Evolutionary conservation across 30 jellyfish, hydroid and myxozoan species (phyloP).

Genomic region (Clytia hemisphaerica): DNA sequence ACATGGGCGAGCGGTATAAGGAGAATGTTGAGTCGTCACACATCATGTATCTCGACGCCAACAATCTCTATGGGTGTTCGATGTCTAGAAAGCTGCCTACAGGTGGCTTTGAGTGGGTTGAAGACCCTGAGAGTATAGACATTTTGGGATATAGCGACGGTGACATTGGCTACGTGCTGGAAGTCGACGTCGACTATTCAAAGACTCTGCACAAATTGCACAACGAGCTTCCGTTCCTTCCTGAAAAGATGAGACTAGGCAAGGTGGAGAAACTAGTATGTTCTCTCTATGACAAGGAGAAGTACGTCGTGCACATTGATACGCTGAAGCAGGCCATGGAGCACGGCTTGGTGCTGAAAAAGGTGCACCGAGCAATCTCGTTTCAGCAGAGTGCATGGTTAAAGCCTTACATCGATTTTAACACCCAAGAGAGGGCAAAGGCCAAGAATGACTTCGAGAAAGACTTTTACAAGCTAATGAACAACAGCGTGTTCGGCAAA

Average conservation of each 20-base stretch:
- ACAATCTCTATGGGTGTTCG: conserved; percentile 60
- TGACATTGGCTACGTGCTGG: conserved; percentile 39
- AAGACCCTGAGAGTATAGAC: conserved; percentile 21
- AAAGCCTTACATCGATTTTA: conserved; percentile 11
- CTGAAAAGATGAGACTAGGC: conserved; percentile 22
- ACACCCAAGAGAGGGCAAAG: background rate
- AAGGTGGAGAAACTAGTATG: conserved; percentile 39
- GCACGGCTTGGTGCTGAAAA: conserved; percentile 5
- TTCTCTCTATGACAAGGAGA: conserved; percentile 26
- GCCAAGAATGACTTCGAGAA: conserved; percentile 11
- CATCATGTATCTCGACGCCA: conserved; percentile 55
- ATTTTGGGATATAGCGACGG: background rate
- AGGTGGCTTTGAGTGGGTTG: conserved; percentile 46
- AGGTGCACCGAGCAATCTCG: conserved; percentile 7
- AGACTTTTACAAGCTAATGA: conserved; percentile 1
- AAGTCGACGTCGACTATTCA: conserved; percentile 62
- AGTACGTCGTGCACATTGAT: conserved; percentile 39
- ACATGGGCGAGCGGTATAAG: background rate
- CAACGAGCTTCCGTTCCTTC: conserved; percentile 52
- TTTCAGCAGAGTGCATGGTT: conserved; percentile 17
- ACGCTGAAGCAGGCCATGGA: conserved; percentile 23
- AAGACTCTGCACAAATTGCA: conserved; percentile 41
- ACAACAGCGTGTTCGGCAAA: background rate
- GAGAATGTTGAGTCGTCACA: too few species aligned
- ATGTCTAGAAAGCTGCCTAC: conserved; percentile 54